A percentile compares a stretch with the other conserved stretches of the same genome.
phyloP scores from a whole-genome alignment of 2,888 invertebrate genomes.

The Diloba caeruleocephala region DNA sequence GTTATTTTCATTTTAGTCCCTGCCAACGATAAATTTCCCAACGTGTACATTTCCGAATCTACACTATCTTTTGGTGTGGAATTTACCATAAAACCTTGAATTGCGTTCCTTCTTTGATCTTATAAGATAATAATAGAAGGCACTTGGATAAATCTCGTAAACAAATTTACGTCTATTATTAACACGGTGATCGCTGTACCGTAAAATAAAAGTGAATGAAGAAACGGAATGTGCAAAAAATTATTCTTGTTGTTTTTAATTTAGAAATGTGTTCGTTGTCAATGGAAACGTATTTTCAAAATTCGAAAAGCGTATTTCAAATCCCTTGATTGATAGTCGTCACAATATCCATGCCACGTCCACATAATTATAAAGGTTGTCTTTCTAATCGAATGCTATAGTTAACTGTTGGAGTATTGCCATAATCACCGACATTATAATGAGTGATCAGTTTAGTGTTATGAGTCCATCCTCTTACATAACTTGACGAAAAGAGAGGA shows the following conservation, averaged over 20 bases:
- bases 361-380: no score
- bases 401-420: no score
- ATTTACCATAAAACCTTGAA: conserved; percentile 15
- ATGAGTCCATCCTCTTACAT: no score
- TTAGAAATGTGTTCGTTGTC: conserved; percentile 11
- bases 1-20: no score
- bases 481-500: no score
- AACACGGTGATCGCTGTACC: conserved; percentile 16
- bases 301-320: no score
- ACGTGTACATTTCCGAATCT: conserved; percentile 10
- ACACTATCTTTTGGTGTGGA: background rate
- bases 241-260: conserved; percentile 28
- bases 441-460: no score
- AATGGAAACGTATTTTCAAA: background rate
- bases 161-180: conserved; percentile 32
- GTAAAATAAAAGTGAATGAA: conserved; percentile 32
- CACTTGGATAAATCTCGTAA: conserved; percentile 13
- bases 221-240: conserved; percentile 19
- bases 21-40: background rate
- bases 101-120: conserved; percentile 2
- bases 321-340: no score
- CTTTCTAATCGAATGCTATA: no score
- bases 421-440: no score
- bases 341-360: no score
- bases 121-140: conserved; percentile 8